A percentile compares a stretch with the other conserved stretches of the same genome.
These are phyloP conservation scores for Danionella cerebrum DNA, from an alignment of 2,113 vertebrate species.

Conservation along the genomic window DNA sequence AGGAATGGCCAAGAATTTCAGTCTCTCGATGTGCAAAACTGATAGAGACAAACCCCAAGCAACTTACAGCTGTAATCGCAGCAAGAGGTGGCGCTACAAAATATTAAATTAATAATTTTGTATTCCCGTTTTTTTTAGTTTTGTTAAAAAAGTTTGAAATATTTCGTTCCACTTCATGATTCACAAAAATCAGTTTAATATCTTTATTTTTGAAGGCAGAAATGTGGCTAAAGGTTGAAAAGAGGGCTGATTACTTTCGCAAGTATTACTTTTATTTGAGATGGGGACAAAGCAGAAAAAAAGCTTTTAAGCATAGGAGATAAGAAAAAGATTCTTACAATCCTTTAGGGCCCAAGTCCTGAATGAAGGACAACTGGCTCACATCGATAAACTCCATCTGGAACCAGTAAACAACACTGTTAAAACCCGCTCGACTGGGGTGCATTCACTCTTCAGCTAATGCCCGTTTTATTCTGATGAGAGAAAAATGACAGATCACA, in stretches of 20 bases:
- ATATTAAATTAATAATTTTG: too few relatives aligned
- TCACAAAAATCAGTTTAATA: too few relatives aligned
- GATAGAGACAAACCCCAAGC: not conserved
- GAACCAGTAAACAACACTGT: conserved; percentile 36
- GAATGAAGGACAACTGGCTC: conserved; percentile 94
- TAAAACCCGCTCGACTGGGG: not conserved
- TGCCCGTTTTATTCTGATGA: too few relatives aligned
- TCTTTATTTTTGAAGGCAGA: too few relatives aligned
- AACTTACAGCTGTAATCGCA: not conserved
- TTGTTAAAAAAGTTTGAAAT: too few relatives aligned
- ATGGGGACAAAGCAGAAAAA: not conserved
- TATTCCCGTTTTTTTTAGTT: too few relatives aligned
- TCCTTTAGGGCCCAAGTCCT: conserved; percentile 94
- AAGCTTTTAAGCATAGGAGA: not conserved
- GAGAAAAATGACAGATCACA: too few relatives aligned
- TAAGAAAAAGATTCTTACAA: conserved; percentile 75
- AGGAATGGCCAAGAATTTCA: not conserved
- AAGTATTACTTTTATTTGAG: too few relatives aligned
- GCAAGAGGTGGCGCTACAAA: not conserved
- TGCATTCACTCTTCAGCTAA: not conserved
- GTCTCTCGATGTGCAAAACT: not conserved
- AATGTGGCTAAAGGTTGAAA: too few relatives aligned
- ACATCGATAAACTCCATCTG: conserved; percentile 96
- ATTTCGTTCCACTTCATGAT: too few relatives aligned
- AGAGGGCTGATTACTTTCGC: too few relatives aligned